Evolutionary conservation across 2,797 vertebrate genomes (phyloP), one percentile per base, ranked within the genome.

Genomic region (Margarornis squamiger): DNA sequence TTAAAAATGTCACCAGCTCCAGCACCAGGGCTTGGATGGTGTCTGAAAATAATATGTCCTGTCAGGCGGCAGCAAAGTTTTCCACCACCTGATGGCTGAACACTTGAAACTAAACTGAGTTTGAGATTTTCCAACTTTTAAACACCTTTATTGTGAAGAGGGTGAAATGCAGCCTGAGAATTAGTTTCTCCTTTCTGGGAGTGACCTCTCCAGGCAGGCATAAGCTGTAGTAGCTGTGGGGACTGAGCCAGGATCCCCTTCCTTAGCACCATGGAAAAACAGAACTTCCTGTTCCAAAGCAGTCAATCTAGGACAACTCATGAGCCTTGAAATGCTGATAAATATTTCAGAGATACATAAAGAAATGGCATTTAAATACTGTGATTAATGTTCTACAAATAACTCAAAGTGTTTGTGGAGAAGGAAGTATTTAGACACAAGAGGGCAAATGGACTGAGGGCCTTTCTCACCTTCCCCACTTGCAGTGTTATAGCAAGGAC

Each of bases 1-100:
- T 95, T 96, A 80, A 87, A 95, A 92, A 86, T 86, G 95, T 93
- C 95, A 93, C 83, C 45, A 74, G 48, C 83, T 88, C 46, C 38
- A 21, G 80, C 74, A 43, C 45, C 43, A 74, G 46, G 36, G n/a
- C 36, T 51, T 3, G 0, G 16, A 15, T 6, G 15, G 45, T 36
- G 36, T 65, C 86, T 94, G 83, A 88, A 93, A 93, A 89, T 92
- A 93, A 89, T 82, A 29, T 0, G 0, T 74, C 19, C 46, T 93
- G 88, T 90, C 94, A 94, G 84, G 63, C 2, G 2, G 43, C 61
- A 90, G 72, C 15, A 34, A 95, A 92, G 49, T 91, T 93, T 95
- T 65, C 72, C 23, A 62, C 54, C 67, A 55, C 71, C 91, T 94
- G 62, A 51, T 73, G 77, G 71, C 55, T 79, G 88, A 74, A 65